Evolutionary conservation across 1,140 invertebrate genomes (phyloP).

Genomic region (Cydia amplana): DNA sequence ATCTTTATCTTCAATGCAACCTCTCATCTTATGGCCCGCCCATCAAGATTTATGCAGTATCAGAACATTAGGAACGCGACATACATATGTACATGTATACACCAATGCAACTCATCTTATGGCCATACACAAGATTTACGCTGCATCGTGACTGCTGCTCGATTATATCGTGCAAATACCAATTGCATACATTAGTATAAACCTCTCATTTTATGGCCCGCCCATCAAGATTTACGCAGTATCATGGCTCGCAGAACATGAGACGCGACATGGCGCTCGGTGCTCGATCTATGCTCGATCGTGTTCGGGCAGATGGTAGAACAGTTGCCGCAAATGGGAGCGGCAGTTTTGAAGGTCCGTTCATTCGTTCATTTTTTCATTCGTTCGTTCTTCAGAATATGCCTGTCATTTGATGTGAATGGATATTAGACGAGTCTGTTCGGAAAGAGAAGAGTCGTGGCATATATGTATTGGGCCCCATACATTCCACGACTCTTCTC

Average conservation of each 20-base stretch:
- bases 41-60: neutral
- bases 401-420: no score
- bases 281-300: neutral
- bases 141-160: neutral
- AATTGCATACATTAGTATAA: slow-evolving; percentile 2
- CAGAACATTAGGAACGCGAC: neutral
- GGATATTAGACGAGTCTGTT: no score
- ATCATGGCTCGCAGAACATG: slow-evolving; percentile 11
- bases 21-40: neutral
- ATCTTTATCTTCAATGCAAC: no score
- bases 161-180: slow-evolving; percentile 4
- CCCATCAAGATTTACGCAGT: neutral
- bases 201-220: neutral
- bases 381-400: no score
- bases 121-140: no score
- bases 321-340: no score
- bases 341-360: no score
- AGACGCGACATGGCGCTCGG: neutral
- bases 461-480: no score
- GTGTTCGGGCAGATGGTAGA: neutral
- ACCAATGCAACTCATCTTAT: no score
- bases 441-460: no score
- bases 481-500: no score
- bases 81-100: neutral
- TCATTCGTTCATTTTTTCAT: no score